These are phyloP conservation scores for Apostichopus californicus DNA, from an alignment of 35 echinoderm and acorn worm species.

Conservation along the genomic window DNA sequence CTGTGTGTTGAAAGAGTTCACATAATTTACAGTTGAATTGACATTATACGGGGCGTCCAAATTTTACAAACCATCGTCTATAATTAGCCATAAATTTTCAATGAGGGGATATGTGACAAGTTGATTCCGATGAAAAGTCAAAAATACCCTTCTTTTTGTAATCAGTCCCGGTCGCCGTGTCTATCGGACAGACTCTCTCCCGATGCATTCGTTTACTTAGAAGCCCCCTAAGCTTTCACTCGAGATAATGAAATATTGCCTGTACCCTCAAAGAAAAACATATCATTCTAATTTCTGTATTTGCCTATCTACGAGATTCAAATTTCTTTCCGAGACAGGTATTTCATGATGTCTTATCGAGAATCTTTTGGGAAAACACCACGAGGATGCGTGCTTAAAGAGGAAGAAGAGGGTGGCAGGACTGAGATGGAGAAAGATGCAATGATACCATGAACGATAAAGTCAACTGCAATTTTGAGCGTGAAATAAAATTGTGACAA, in stretches of 20 bases:
- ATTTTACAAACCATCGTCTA: slow-evolving; percentile 3
- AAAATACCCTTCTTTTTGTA: background rate
- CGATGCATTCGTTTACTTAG: background rate
- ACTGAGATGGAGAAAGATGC: too few species aligned
- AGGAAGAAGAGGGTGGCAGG: background rate
- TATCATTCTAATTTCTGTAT: slow-evolving; percentile 19
- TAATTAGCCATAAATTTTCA: slow-evolving; percentile 7
- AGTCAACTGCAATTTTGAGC: too few species aligned
- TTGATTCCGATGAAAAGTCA: background rate
- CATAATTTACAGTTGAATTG: background rate
- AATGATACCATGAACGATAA: too few species aligned
- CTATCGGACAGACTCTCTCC: background rate
- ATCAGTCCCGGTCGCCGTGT: background rate
- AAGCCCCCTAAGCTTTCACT: background rate
- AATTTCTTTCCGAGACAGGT: background rate
- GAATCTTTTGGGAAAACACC: slow-evolving; percentile 3
- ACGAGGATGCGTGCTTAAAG: background rate
- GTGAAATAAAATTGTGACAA: too few species aligned
- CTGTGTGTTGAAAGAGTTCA: background rate
- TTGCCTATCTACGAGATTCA: background rate
- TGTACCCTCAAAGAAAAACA: background rate
- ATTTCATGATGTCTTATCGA: background rate
- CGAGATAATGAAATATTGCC: background rate
- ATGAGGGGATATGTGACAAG: background rate
- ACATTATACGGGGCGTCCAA: background rate